These are phyloP conservation scores for Zaprionus taronus DNA, from an alignment of 1,140 invertebrate species.

Conservation along the genomic window DNA sequence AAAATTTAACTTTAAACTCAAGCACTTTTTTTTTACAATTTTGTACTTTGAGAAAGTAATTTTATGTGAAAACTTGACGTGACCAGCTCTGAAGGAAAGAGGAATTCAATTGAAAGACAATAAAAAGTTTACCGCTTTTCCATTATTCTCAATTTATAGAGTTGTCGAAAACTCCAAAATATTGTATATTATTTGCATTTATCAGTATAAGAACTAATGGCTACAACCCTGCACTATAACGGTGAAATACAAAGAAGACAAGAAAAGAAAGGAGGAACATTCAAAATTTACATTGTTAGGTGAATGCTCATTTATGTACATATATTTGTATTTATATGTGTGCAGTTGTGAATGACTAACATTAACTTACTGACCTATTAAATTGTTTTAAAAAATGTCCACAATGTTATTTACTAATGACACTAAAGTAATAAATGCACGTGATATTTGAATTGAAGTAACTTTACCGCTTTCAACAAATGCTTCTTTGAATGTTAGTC, in stretches of 20 bases:
- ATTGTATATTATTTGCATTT: not conserved
- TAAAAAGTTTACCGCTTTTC: not conserved
- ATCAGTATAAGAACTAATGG: too few relatives aligned
- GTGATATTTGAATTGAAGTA: not conserved
- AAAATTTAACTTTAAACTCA: not conserved
- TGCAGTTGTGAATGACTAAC: not conserved
- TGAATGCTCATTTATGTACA: not conserved
- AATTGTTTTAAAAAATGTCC: too few relatives aligned
- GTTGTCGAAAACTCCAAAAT: not conserved
- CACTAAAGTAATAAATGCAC: not conserved
- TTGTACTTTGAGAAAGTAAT: not conserved
- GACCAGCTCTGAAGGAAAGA: not conserved
- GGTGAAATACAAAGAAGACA: conserved; percentile 22
- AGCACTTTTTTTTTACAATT: not conserved
- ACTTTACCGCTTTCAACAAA: not conserved
- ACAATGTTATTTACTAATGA: not conserved
- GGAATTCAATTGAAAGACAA: not conserved
- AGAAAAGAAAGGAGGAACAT: not conserved
- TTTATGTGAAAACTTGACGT: not conserved
- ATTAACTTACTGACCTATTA: too few relatives aligned
- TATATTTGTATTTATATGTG: not conserved
- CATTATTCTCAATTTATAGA: not conserved
- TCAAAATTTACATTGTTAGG: not conserved
- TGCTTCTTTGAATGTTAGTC: not conserved
- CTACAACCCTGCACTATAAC: conserved; percentile 44